Conservation (phyloP, 1,140 invertebrate genomes). For the Danaus plexippus region DNA sequence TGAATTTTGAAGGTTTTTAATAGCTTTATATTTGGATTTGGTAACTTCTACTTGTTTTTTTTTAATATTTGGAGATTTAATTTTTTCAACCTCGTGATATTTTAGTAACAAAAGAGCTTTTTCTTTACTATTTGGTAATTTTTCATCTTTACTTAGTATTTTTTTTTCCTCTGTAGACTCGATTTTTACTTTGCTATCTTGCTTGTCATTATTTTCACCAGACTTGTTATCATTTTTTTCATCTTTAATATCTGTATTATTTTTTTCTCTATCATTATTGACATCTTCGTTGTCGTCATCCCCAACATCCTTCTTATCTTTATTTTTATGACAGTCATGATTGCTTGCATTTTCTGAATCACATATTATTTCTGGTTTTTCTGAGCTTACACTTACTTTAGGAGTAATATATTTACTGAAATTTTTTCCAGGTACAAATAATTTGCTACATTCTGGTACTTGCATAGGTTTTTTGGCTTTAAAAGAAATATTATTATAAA, state of each 20-base stretch:
- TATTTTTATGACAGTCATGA: too few species aligned
- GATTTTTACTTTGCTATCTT: slow-evolving; percentile 7
- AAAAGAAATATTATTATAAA: slow-evolving; percentile 43
- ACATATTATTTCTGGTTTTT: too few species aligned
- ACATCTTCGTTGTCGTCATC: slow-evolving; percentile 9
- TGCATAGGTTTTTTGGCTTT: slow-evolving; percentile 16
- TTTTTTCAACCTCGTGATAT: too few species aligned
- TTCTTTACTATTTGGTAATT: too few species aligned
- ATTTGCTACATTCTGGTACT: slow-evolving; percentile 33
- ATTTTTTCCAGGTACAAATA: slow-evolving; percentile 36
- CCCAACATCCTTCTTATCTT: too few species aligned
- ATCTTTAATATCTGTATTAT: slow-evolving; percentile 9
- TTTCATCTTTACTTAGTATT: too few species aligned
- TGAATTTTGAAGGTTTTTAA: too few species aligned
- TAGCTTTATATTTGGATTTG: too few species aligned
- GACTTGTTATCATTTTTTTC: slow-evolving; percentile 3
- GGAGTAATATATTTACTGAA: slow-evolving; percentile 19
- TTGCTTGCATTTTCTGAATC: too few species aligned
- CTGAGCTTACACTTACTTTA: slow-evolving; percentile 19
- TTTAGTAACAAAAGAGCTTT: too few species aligned
- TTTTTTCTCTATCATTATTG: slow-evolving; percentile 7
- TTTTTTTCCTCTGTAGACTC: background rate
- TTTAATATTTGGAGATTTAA: too few species aligned
- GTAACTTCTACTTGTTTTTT: too few species aligned
- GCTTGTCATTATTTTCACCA: slow-evolving; percentile 8